Evolutionary conservation across 2,797 vertebrate species (phyloP).

Genomic region (Linurgus olivaceus): DNA sequence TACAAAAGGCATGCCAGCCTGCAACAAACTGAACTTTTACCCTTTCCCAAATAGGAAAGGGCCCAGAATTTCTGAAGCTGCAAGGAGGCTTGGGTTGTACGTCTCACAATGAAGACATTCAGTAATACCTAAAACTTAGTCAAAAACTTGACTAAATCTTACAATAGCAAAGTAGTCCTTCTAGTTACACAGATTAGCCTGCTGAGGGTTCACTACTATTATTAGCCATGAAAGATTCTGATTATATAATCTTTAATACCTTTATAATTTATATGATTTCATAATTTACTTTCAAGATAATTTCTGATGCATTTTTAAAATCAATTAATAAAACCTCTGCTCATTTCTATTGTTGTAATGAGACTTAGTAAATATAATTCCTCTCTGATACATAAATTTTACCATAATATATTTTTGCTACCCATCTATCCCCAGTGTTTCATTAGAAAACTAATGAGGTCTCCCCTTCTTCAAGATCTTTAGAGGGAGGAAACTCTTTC

Average conservation of each 20-base stretch:
- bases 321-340: neutral
- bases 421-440: neutral
- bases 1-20: neutral
- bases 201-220: neutral
- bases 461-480: neutral
- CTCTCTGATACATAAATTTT: neutral
- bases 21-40: conserved; percentile 71
- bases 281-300: neutral
- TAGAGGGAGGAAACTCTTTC: neutral
- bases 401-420: neutral
- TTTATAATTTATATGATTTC: neutral
- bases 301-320: neutral
- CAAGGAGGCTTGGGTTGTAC: conserved; percentile 85
- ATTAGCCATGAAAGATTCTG: neutral
- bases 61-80: conserved; percentile 81
- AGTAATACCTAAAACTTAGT: neutral
- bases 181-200: neutral
- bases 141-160: neutral
- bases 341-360: neutral
- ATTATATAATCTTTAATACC: neutral
- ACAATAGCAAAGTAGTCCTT: neutral
- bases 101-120: conserved; percentile 72
- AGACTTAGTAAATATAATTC: neutral
- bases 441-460: neutral
- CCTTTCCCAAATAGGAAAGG: conserved; percentile 85